phyloP scores from a whole-genome alignment of 2,797 vertebrate genomes.

The Sebastolobus alascanus region DNA sequence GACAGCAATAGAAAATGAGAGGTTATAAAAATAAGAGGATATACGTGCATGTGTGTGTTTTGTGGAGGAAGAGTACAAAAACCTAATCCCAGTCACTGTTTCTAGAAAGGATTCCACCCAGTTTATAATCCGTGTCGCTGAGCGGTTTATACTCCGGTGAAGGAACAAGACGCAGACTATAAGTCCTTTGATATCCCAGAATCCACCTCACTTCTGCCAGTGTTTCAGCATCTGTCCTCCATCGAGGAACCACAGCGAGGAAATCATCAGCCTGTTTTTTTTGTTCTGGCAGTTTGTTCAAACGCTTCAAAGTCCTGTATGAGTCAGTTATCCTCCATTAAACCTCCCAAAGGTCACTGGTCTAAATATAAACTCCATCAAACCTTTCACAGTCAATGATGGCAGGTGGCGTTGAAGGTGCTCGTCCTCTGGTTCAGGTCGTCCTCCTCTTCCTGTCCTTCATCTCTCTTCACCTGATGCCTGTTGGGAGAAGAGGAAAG shows the following conservation, averaged over 20 bases:
- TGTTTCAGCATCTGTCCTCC: background rate
- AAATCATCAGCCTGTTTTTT: background rate
- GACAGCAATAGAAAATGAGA: slow-evolving; percentile 66
- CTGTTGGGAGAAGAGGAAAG: slow-evolving; percentile 43
- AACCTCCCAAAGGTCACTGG: slow-evolving; percentile 15
- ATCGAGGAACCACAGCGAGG: slow-evolving; percentile 6
- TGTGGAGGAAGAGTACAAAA: slow-evolving; percentile 64
- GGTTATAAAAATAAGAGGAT: slow-evolving; percentile 74
- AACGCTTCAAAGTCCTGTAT: background rate
- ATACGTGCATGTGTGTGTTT: slow-evolving; percentile 43
- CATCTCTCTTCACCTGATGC: slow-evolving; percentile 69
- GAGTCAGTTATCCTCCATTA: slow-evolving; percentile 30
- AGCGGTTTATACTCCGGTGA: slow-evolving; percentile 47
- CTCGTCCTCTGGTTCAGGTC: slow-evolving; percentile 20
- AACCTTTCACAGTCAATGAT: slow-evolving; percentile 12
- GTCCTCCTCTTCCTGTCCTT: slow-evolving; percentile 20
- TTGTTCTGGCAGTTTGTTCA: slow-evolving; percentile 1
- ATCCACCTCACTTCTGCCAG: slow-evolving; percentile 18
- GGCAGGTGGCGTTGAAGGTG: slow-evolving; percentile 16
- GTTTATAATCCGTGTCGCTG: slow-evolving; percentile 60
- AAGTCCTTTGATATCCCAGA: slow-evolving; percentile 43
- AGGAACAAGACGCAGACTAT: slow-evolving; percentile 4
- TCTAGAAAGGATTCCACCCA: slow-evolving; percentile 54
- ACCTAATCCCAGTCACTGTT: slow-evolving; percentile 62
- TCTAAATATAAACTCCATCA: slow-evolving; percentile 5